Percentiles rank a stretch among this genome's conserved stretches.
These are phyloP conservation scores for Parus major DNA, from an alignment of 2,113 vertebrate species.

Conservation along the genomic window DNA sequence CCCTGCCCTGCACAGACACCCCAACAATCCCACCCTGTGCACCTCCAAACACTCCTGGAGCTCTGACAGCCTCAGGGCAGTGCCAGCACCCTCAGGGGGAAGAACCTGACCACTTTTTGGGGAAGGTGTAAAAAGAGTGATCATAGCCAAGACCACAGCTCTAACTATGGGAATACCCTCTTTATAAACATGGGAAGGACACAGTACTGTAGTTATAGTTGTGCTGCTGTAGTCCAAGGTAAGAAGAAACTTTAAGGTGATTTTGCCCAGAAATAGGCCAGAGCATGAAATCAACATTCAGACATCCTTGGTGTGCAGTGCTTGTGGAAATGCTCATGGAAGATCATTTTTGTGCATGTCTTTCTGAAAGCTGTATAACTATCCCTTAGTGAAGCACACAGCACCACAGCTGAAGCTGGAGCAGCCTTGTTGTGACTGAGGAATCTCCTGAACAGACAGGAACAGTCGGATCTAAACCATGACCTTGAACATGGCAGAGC, in stretches of 20 bases:
- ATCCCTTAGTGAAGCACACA: background rate
- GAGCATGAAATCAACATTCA: accelerated
- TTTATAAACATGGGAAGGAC: background rate
- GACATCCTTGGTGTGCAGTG: background rate
- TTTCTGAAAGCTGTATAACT: background rate
- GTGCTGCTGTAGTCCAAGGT: background rate
- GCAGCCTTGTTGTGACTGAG: background rate
- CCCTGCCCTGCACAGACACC: background rate
- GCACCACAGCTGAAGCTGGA: background rate
- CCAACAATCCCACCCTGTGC: background rate
- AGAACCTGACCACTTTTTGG: background rate
- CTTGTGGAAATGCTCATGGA: background rate
- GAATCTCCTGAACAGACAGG: background rate
- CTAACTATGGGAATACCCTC: background rate
- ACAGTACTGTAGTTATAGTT: accelerated
- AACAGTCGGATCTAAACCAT: background rate
- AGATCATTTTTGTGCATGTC: background rate
- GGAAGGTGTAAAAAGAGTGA: background rate
- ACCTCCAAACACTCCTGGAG: background rate
- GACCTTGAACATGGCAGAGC: background rate
- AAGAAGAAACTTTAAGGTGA: background rate
- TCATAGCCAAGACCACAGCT: background rate
- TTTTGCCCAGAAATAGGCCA: background rate
- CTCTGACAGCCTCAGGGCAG: background rate
- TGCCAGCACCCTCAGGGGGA: background rate